phyloP scores from a whole-genome alignment of 2,888 invertebrate genomes.

The Cryptus armator region DNA sequence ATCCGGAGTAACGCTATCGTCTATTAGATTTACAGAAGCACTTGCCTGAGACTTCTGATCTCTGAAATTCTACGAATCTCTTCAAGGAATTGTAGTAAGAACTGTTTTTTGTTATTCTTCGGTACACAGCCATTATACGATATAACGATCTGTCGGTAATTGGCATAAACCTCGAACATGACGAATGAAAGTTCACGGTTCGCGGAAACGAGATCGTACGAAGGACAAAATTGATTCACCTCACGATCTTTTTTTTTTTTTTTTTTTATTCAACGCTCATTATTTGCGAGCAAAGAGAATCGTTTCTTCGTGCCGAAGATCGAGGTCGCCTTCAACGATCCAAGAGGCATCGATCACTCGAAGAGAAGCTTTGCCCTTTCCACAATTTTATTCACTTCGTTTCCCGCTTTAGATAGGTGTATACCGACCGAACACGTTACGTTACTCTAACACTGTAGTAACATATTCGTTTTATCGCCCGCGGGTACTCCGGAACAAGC shows the following conservation, averaged over 20 bases:
- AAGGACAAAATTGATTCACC: neutral
- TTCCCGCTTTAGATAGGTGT: constrained; percentile 48
- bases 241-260: neutral
- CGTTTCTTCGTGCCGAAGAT: constrained; percentile 16
- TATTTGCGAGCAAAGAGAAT: neutral
- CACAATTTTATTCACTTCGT: constrained; percentile 64
- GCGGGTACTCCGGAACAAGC: constrained; percentile 55
- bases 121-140: neutral
- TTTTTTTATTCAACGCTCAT: neutral
- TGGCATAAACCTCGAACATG: neutral
- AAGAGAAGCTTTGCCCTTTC: constrained; percentile 29
- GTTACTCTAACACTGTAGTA: constrained; percentile 36
- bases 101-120: neutral
- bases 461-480: constrained; percentile 63
- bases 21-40: neutral
- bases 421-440: neutral
- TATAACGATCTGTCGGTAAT: neutral
- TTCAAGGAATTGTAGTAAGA: neutral
- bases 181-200: neutral
- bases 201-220: neutral
- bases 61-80: neutral
- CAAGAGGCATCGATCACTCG: constrained; percentile 53
- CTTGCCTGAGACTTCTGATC: neutral
- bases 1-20: neutral
- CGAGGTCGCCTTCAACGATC: constrained; percentile 29